phyloP scores from a whole-genome alignment of 1,140 invertebrate genomes.

The Drosophila mojavensis region DNA sequence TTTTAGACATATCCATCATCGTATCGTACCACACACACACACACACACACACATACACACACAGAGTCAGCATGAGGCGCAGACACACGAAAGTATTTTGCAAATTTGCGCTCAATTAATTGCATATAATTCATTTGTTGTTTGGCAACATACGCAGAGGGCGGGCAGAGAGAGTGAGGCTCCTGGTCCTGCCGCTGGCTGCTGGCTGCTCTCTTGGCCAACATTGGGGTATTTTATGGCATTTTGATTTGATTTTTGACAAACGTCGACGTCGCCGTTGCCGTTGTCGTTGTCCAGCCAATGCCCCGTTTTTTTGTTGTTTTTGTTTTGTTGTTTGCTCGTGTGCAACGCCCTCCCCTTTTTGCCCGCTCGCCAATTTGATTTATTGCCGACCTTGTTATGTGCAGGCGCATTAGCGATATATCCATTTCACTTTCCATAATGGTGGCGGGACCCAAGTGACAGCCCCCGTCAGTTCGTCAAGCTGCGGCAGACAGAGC shows the following conservation, averaged over 20 bases:
- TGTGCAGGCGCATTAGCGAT: conserved; percentile 83
- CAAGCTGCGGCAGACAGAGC: conserved; percentile 52
- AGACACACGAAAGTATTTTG: conserved; percentile 78
- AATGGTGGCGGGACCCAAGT: conserved; percentile 67
- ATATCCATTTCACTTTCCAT: conserved; percentile 84
- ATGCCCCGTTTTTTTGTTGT: conserved; percentile 27
- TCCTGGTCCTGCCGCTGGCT: not conserved
- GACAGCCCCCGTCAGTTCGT: conserved; percentile 59
- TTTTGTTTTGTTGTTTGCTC: conserved; percentile 9
- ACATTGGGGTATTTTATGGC: conserved; percentile 76
- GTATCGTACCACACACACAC: conserved; percentile 46
- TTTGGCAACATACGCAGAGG: conserved; percentile 34
- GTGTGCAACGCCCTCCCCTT: conserved; percentile 29
- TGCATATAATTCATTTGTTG: conserved; percentile 82
- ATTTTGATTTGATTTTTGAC: conserved; percentile 83
- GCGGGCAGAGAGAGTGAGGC: not conserved
- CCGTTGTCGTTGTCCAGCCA: conserved; percentile 30
- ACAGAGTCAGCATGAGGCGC: conserved; percentile 28
- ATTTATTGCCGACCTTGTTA: conserved; percentile 84
- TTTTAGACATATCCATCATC: conserved; percentile 70
- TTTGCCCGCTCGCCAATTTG: conserved; percentile 50
- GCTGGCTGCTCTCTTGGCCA: conserved; percentile 17
- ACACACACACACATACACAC: conserved; percentile 11
- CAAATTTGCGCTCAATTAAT: conserved; percentile 83
- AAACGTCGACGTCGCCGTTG: conserved; percentile 43